Evolutionary conservation across 2,113 vertebrate species (phyloP), one percentile per base, ranked within the genome.

Genomic region (Chionomys nivalis): DNA sequence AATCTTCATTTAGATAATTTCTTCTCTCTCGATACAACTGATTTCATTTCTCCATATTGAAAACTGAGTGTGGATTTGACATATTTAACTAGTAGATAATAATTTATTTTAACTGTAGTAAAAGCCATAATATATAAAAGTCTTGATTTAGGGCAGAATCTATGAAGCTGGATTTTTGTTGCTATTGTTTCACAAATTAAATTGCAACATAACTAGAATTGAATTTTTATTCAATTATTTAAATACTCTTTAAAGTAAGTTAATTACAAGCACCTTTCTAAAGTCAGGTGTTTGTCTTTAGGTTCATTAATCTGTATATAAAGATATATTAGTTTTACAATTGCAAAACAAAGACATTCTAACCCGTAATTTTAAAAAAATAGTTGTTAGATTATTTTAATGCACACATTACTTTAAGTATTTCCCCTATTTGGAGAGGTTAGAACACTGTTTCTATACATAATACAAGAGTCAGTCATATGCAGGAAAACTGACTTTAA

Each of bases 181-280:
- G 33, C 2, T 70, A 72, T 88, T 66, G 5, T 13, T 88, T 88
- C 42, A 93, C 47, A 79, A 86, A 68, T 82, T 87, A 91, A 91
- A 77, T 58, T 77, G 9, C 31, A 81, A 9, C 12, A 49, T 8
- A 61, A 66, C 19, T 72, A 72, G 66, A 94, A 73, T 2, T 85
- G 11, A 73, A 75, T 44, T 5, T 91, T 28, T 58, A 58, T 31
- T 58, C 19, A 77, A 75, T 70, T 82, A 31, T 66, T 89, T 79
- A 49, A 19, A 2, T 52, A 90, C 87, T 92, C 24, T 87, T 97
- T 66, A 12, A 87, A 87, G 61, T 78, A 88, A 90, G 33, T 52
- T 66, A 83, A 65, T 89, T 79, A 13, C 0, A 63, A 83, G 11
- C 89, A 4, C 2, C 58, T 78, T 72, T 17, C 5, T 63, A 78